Evolutionary conservation across 2,888 invertebrate genomes (phyloP).

Genomic region (Vandiemenella viatica): DNA sequence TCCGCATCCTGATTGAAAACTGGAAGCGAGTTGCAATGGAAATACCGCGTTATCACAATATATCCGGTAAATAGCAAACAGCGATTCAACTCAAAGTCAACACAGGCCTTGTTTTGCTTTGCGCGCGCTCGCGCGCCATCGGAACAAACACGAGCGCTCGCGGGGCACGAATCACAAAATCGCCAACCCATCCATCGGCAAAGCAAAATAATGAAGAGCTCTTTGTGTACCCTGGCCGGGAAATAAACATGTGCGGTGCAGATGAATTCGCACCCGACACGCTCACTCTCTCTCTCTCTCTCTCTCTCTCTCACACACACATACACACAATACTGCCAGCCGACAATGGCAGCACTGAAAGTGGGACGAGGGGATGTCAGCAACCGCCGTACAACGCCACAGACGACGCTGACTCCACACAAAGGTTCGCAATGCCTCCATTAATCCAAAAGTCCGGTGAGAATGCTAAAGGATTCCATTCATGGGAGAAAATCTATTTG

Average conservation of each 20-base stretch:
- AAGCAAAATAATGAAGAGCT: constrained; percentile 1
- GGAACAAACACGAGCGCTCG: neutral
- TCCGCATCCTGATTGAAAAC: constrained; percentile 10
- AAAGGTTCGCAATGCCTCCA: too few species aligned
- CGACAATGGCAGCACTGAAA: too few species aligned
- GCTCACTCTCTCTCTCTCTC: too few species aligned
- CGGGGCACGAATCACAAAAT: neutral
- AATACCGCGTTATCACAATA: constrained; percentile 4
- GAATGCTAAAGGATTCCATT: too few species aligned
- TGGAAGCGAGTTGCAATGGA: constrained; percentile 10
- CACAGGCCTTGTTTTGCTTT: neutral
- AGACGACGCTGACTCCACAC: too few species aligned
- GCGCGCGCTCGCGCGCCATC: neutral
- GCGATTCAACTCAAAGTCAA: constrained; percentile 2
- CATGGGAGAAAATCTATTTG: too few species aligned
- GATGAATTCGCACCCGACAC: too few species aligned
- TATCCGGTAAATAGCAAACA: constrained; percentile 1
- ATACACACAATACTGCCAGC: too few species aligned
- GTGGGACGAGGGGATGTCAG: too few species aligned
- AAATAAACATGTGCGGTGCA: neutral
- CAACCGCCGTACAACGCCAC: too few species aligned
- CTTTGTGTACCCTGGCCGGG: constrained; percentile 1
- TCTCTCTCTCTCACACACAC: too few species aligned
- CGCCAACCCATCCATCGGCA: constrained; percentile 2
- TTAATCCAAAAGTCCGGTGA: too few species aligned